Base-by-base conservation (phyloP, 2,888 invertebrate species). In the Phyllotreta cruciferae region DNA sequence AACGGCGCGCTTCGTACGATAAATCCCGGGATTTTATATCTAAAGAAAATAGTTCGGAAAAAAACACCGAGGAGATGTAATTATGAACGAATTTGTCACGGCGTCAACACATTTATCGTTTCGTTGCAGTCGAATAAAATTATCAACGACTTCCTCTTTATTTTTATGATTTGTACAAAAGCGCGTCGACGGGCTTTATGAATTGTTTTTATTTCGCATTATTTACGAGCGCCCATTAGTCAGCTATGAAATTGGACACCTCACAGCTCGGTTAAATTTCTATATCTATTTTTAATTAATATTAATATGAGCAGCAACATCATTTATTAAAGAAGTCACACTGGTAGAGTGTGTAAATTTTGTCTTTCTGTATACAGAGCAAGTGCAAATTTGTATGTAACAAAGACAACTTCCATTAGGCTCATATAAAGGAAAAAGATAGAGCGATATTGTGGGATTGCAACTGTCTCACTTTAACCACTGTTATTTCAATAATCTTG, bases 21-120 rank as follows among this genome's bases (percentile, higher is more conserved):
- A 24, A 24, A 24, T 24, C 1, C 24, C 24, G 24, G 24, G 24
- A 24, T 24, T 24, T 4, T 24, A 24, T 24, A 24, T 24, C 24
- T 24, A 4, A n/a, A 7, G 6, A 6, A 6, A 42, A 9, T 6
- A 47, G 47, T 13, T 9, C 47, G 5, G 9, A 34, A 24, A 24
- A 24, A 24, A 3, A 24, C 4, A 24, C 24, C 24, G 24, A 24
- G 13, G 10, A 39, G 58, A 41, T 24, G 45, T 62, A 56, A 66
- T 66, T 62, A 60, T 60, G 58, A 62, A 45, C 60, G 52, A 62
- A 62, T 66, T 62, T 62, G 62, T 62, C 56, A 52, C 45, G 34
- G 66, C 55, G 66, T 56, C 56, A 60, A 64, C 61, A 66, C 54
- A 63, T 62, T 62, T 60, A 60, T 58, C 52, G 35, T 60, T 58